Evolutionary conservation across 1,140 invertebrate genomes (phyloP).

Genomic region (Polypedilum pembai): DNA sequence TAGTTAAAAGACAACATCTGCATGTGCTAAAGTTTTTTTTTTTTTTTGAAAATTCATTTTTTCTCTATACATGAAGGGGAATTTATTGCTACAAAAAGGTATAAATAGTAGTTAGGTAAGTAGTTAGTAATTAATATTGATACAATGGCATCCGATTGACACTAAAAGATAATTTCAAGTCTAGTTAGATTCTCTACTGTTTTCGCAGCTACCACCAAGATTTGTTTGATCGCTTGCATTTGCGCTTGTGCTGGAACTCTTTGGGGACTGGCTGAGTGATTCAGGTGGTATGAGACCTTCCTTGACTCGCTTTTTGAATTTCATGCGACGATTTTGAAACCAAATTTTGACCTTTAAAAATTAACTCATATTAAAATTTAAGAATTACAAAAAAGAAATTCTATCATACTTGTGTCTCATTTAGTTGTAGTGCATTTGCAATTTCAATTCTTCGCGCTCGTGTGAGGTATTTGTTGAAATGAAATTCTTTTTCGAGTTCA

Average conservation of each 20-base stretch:
- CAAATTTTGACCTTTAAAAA: constrained; percentile 70
- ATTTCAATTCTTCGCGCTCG: constrained; percentile 95
- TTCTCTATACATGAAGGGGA: too few species aligned
- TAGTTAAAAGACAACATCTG: too few species aligned
- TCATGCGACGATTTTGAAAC: constrained; percentile 91
- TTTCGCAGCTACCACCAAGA: constrained; percentile 50
- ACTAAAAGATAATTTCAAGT: neutral
- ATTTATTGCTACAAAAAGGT: neutral
- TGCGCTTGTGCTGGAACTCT: constrained; percentile 33
- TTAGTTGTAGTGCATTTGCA: constrained; percentile 88
- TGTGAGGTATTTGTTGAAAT: constrained; percentile 98
- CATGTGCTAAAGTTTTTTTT: too few species aligned
- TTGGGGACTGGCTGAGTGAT: constrained; percentile 36
- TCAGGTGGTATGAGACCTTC: constrained; percentile 72
- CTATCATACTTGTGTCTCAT: constrained; percentile 82
- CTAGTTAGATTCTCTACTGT: constrained; percentile 54
- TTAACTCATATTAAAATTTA: constrained; percentile 24
- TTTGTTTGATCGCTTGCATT: constrained; percentile 40
- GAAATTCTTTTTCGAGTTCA: constrained; percentile 98
- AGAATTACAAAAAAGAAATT: neutral
- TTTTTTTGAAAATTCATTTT: too few species aligned
- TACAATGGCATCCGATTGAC: constrained; percentile 5
- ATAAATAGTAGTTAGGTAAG: neutral
- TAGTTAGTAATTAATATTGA: neutral
- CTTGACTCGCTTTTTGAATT: constrained; percentile 89